Base-by-base conservation (phyloP, 2,113 vertebrate genomes). In the Vidua macroura region DNA sequence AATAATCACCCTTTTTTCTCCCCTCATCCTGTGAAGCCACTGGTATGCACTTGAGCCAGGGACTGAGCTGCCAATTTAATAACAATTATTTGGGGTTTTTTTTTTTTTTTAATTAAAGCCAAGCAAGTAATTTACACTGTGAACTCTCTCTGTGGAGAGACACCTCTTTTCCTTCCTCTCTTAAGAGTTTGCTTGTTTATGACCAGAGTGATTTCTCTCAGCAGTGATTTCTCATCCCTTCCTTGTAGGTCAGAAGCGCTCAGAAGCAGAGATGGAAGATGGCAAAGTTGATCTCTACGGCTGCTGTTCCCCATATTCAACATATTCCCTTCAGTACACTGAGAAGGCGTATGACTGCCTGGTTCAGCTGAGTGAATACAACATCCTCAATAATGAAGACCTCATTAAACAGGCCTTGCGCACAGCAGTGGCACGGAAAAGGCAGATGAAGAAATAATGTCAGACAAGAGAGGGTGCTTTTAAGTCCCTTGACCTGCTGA, bases 331-430 rank as follows among this genome's bases (percentile, higher is more conserved):
- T 72, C 98, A 97, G 8, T 98, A 98, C 59, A 63, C 96, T 1
- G 95, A 97, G 19, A 23, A 94, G 55, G 96, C 37, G 0, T 98
- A 79, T 12, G 96, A 98, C 69, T 33, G 63, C 30, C 94, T 98
- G 83, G 92, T 98, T 64, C 94, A 96, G 21, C 94, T 98, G 91
- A 93, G 78, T 15, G 96, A 97, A 51, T 98, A 98, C 95, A 98
- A 98, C 4, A 83, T 98, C 63, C 93, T 98, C 60, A 98, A 98
- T 60, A 98, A 98, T 0, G 16, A 56, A 13, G 75, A 96, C 12
- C 93, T 96, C 7, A 89, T 98, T 51, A 18, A 58, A 11, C 70
- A 62, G 21, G 98, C 97, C 52, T 85, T 98, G 70, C 56, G 1
- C 46, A 93, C 67, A 46, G 98, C 97, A 74, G 94, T 98, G 74